A percentile compares a stretch with the other conserved stretches of the same genome.
phyloP scores from a whole-genome alignment of 2,113 vertebrate genomes.

The Setophaga kirtlandii region DNA sequence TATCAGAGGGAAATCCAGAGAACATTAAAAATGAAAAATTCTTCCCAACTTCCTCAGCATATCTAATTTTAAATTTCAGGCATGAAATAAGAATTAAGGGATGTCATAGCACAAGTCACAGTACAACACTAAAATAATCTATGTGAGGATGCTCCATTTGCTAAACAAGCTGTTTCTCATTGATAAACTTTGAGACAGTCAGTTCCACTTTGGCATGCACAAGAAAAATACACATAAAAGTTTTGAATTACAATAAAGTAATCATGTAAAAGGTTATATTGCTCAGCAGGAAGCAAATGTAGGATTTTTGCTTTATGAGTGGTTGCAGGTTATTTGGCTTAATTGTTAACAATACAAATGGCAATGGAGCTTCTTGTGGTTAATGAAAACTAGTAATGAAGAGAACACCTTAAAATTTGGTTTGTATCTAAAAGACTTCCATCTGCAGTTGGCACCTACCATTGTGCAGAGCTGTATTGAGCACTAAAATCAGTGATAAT shows the following conservation, averaged over 20 bases:
- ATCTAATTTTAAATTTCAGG: slow-evolving; percentile 73
- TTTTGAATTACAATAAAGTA: slow-evolving; percentile 4
- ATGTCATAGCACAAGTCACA: slow-evolving; percentile 40
- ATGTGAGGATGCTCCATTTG: slow-evolving; percentile 56
- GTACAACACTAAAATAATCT: slow-evolving; percentile 59
- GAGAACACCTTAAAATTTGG: background rate
- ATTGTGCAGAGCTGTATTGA: fast-evolving
- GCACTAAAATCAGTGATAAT: background rate
- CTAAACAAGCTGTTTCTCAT: slow-evolving; percentile 68
- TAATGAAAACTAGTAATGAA: background rate
- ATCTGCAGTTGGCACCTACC: background rate
- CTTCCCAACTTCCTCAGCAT: slow-evolving; percentile 56
- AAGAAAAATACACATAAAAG: slow-evolving; percentile 35
- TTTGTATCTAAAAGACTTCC: background rate
- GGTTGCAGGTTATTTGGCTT: background rate
- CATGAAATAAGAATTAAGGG: slow-evolving; percentile 63
- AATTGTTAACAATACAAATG: background rate
- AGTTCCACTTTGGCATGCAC: background rate
- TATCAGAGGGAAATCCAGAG: slow-evolving; percentile 67
- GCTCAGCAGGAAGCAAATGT: background rate
- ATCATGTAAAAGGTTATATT: background rate
- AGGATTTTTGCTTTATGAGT: background rate
- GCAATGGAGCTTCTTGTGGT: background rate
- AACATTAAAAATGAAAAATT: slow-evolving; percentile 55
- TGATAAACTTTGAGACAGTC: slow-evolving; percentile 62